These are phyloP conservation scores for Stegastes partitus DNA, from an alignment of 2,113 vertebrate species.

Conservation along the genomic window DNA sequence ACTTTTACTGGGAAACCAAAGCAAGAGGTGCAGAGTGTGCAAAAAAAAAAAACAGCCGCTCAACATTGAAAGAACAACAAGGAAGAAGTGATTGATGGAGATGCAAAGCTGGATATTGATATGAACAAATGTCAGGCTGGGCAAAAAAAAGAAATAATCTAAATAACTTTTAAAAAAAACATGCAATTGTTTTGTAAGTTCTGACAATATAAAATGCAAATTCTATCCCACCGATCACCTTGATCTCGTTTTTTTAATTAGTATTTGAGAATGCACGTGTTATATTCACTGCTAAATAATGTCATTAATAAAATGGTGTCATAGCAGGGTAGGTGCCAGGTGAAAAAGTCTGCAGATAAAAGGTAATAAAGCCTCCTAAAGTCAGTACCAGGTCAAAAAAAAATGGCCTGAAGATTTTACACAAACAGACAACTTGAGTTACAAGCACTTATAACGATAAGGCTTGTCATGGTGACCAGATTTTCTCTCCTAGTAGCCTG, in stretches of 20 bases:
- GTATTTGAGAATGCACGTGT: neutral
- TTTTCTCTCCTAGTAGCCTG: slow-evolving; percentile 14
- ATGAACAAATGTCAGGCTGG: too few species aligned
- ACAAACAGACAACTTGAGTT: slow-evolving; percentile 19
- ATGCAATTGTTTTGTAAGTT: neutral
- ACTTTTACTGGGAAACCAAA: neutral
- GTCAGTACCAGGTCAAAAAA: neutral
- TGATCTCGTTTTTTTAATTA: neutral
- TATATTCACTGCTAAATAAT: neutral
- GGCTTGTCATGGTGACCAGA: slow-evolving; percentile 15
- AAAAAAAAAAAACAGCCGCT: neutral
- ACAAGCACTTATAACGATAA: slow-evolving; percentile 1
- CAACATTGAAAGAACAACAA: neutral
- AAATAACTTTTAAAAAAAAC: too few species aligned
- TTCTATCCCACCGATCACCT: neutral
- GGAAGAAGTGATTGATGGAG: too few species aligned
- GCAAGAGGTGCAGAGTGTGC: neutral
- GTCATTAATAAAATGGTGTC: too few species aligned
- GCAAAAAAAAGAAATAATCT: neutral
- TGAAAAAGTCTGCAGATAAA: too few species aligned
- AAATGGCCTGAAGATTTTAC: neutral
- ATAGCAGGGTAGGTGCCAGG: too few species aligned
- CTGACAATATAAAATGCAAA: neutral
- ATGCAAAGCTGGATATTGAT: too few species aligned
- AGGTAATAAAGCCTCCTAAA: neutral